Base-by-base conservation (phyloP, 2,113 vertebrate genomes). In the Phylloscopus whistleri region DNA sequence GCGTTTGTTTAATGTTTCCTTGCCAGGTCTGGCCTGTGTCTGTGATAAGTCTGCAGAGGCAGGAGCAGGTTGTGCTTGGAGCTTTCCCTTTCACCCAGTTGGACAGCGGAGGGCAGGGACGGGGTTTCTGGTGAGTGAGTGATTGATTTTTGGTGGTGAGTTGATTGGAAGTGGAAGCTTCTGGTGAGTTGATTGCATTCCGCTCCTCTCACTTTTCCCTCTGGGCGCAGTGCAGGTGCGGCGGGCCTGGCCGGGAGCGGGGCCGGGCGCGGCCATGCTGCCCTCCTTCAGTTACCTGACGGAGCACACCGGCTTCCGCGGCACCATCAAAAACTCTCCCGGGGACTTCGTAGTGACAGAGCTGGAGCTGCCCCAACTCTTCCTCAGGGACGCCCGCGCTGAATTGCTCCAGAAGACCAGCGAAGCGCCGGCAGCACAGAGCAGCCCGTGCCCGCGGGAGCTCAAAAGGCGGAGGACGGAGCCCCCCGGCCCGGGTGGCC, bases 291-390 rank as follows among this genome's bases (percentile, higher is more conserved):
- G 93, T 90, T 98, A 98, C 87, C 70, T 99, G 56, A 98, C 97
- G 19, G 94, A 95, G 58, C 99, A 99, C 58, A 55, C 94, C 39
- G 99, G 99, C 49, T 99, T 99, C 95, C 55, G 83, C 11, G 99
- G 99, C 26, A 98, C 95, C 10, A 98, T 99, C 90, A 99, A 99
- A 98, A 98, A 96, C 83, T 98, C 96, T 2, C 97, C 98, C n/a
- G 89, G 87, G 67, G 99, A 99, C 97, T 99, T 99, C 93, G 89
- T 99, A 18, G 99, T 99, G 93, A 98, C 95, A 9, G 99, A 99
- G 90, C 98, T 99, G 31, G 97, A 99, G 96, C 69, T 91, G 13
- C 68, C 87, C 5, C 97, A 98, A 2, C 96, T 88, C 10, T 46
- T 89, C 9, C 98, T 97, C 28, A 95, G 94, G 28, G 94, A 93